Conservation (phyloP, 1,140 invertebrate species). For the Dreissena rostriformis region DNA sequence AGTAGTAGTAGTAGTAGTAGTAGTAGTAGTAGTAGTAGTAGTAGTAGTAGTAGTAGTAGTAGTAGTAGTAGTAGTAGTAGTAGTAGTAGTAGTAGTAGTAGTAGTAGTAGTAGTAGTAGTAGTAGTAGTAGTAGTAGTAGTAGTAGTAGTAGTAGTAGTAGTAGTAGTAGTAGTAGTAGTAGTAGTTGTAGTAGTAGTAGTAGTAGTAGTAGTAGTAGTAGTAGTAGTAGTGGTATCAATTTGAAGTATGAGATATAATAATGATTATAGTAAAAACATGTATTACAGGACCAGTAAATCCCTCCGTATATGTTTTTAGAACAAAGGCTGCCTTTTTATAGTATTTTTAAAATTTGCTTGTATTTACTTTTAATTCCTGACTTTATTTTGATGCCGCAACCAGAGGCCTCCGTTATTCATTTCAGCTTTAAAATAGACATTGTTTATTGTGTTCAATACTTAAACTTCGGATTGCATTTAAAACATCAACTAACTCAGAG, state of each 20-base stretch:
- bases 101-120: constrained; percentile 6
- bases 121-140: constrained; percentile 6
- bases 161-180: not conserved
- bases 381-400: no score
- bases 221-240: not conserved
- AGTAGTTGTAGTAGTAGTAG: constrained; percentile 2
- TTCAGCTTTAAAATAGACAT: no score
- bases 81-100: not conserved
- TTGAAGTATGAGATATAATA: not conserved
- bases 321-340: no score
- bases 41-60: constrained; percentile 6
- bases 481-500: no score
- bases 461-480: no score
- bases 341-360: no score
- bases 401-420: no score
- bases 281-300: no score
- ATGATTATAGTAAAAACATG: no score
- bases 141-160: not conserved
- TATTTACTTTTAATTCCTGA: no score
- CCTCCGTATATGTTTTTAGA: no score
- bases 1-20: constrained; percentile 2
- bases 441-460: no score
- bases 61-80: constrained; percentile 3
- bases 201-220: constrained; percentile 6
- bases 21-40: constrained; percentile 6